These are phyloP conservation scores for Steinernema hermaphroditum DNA, from an alignment of 2,888 invertebrate species.

Conservation along the genomic window DNA sequence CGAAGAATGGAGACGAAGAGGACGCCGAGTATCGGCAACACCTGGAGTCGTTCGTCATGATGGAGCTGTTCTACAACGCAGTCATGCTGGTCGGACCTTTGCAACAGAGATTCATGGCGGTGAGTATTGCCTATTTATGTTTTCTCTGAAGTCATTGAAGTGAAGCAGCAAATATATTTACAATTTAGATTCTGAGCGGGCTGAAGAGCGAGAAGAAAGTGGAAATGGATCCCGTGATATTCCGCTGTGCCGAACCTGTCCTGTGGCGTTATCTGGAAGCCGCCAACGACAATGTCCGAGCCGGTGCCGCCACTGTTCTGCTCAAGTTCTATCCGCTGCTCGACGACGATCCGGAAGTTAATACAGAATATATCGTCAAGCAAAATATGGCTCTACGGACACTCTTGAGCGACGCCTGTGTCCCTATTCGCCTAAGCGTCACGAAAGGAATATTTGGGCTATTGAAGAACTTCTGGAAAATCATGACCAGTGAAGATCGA, in stretches of 20 bases:
- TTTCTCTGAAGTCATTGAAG: too few relatives aligned
- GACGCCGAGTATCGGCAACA: neutral
- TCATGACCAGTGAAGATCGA: neutral
- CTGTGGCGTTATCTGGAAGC: slow-evolving; percentile 1
- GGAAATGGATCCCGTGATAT: neutral
- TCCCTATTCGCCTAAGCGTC: neutral
- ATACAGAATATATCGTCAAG: neutral
- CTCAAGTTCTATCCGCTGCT: neutral
- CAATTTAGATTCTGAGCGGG: neutral
- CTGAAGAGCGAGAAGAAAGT: neutral
- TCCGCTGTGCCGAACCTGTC: neutral
- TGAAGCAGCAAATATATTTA: too few relatives aligned
- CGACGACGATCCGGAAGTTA: neutral
- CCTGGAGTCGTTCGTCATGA: neutral
- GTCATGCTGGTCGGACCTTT: neutral
- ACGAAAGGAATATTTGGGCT: neutral
- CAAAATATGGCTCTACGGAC: neutral
- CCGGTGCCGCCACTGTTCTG: neutral
- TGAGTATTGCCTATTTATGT: neutral
- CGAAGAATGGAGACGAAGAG: neutral
- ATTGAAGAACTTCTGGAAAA: neutral
- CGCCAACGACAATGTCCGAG: neutral
- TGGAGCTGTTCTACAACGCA: neutral
- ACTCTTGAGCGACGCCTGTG: neutral
- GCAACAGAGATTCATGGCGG: neutral